Conservation (phyloP, 2,113 vertebrate species). For the Cisticola juncidis region DNA sequence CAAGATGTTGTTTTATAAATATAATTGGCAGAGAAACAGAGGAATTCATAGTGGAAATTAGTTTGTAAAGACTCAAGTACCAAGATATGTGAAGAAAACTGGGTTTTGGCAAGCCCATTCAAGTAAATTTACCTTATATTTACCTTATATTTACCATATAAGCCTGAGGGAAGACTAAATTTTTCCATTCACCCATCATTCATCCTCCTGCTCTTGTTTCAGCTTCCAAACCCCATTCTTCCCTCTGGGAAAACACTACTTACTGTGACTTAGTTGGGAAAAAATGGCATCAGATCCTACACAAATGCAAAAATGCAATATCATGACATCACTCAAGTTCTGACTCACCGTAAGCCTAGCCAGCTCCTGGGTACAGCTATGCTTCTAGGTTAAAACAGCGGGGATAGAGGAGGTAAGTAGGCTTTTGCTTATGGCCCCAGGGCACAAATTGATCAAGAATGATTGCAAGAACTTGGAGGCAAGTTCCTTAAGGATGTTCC, state of each 20-base stretch:
- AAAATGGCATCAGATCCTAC: not conserved
- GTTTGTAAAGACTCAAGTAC: not conserved
- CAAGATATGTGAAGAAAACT: not conserved
- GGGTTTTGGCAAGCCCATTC: not conserved
- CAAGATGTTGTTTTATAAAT: slow-evolving; percentile 56
- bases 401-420: not conserved
- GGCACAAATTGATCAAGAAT: not conserved
- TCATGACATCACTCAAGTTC: not conserved
- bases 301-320: not conserved
- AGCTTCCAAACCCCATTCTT: not conserved
- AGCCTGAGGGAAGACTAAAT: not conserved
- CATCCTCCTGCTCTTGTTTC: not conserved
- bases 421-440: not conserved
- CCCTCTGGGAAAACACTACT: not conserved
- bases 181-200: slow-evolving; percentile 1
- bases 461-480: not conserved
- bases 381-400: not conserved
- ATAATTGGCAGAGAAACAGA: slow-evolving; percentile 20
- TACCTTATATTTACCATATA: too few relatives aligned
- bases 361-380: not conserved
- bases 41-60: not conserved
- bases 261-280: not conserved
- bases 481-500: not conserved
- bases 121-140: slow-evolving; percentile 33
- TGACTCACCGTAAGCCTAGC: not conserved